Evolutionary conservation across 2,888 invertebrate genomes (phyloP).

Genomic region (Drosophila nigricruria): DNA sequence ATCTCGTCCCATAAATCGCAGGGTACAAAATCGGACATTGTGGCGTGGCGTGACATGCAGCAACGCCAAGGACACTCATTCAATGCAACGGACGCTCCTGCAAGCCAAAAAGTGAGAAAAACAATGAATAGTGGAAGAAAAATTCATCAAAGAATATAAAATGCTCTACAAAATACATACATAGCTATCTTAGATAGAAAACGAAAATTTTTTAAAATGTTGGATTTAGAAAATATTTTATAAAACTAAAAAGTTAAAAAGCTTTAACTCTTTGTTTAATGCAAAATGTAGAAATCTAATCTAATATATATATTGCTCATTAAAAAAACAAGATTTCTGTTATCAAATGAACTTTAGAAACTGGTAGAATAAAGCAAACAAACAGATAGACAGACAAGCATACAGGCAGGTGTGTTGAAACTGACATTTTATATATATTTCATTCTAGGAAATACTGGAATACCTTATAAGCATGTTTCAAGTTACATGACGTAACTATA

Average conservation of each 20-base stretch:
- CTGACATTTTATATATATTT: neutral
- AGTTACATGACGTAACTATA: neutral
- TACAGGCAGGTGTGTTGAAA: neutral
- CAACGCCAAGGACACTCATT: constrained; percentile 72
- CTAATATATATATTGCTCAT: constrained; percentile 1
- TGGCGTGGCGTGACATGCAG: constrained; percentile 64
- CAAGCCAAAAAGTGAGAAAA: constrained; percentile 23
- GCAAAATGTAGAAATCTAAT: neutral
- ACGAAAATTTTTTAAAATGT: neutral
- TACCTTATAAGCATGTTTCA: neutral
- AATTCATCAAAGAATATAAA: neutral
- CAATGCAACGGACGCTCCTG: constrained; percentile 68
- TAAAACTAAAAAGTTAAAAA: neutral
- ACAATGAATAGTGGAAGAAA: constrained; percentile 4
- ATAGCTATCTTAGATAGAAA: too few species aligned
- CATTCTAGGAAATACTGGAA: neutral
- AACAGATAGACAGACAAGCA: neutral
- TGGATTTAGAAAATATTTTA: too few species aligned
- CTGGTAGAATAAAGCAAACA: neutral
- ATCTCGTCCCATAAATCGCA: constrained; percentile 89
- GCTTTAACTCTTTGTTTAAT: neutral
- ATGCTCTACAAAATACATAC: neutral
- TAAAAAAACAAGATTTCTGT: neutral
- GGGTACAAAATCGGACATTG: constrained; percentile 86
- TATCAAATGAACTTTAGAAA: neutral